Base-by-base conservation (phyloP, 2,888 invertebrate genomes). In the Augiades crinisus region DNA sequence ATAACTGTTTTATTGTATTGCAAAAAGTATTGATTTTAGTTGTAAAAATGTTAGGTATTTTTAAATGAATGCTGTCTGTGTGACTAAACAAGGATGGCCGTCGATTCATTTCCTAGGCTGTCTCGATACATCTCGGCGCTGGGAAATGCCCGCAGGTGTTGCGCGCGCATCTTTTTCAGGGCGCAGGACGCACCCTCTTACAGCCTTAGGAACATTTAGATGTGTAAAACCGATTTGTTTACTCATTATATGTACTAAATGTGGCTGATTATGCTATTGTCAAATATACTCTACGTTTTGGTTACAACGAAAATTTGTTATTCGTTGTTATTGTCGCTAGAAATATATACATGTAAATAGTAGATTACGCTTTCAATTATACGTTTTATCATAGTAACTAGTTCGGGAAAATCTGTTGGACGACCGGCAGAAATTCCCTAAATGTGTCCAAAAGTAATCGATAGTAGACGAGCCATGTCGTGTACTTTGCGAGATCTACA, bases 111-210 rank as follows among this genome's bases (percentile, higher is more conserved):
- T 45, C 24, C 17, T 51, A 21, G 36, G 21, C 38, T 45, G 45
- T 31, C 67, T 69, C 68, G 69, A 34, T 72, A 74, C 64, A 70
- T 70, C 65, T 68, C 61, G 62, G 55, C 54, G 62, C 61, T 67
- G 72, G 77, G 74, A 72, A 72, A 67, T 65, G 72, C 62, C 73
- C 69, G 61, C 64, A 65, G 63, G 47, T 53, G 59, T 33, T 87
- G 88, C 88, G 88, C 88, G 86, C 88, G 88, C 88, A 87, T 62
- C 57, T 65, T 60, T 77, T 79, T 75, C 78, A 87, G 79, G 72
- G 88, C 88, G 87, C 88, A 88, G 84, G 88, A 81, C 84, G 70
- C 74, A 68, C 66, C 80, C 73, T 71, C 56, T 38, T 47, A 50
- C 58, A 76, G 83, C 65, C 61, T 61, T 84, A 83, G 50, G 59